Evolutionary conservation across 2,888 invertebrate genomes (phyloP), one percentile per base, ranked within the genome.

Genomic region (Cinara cedri): DNA sequence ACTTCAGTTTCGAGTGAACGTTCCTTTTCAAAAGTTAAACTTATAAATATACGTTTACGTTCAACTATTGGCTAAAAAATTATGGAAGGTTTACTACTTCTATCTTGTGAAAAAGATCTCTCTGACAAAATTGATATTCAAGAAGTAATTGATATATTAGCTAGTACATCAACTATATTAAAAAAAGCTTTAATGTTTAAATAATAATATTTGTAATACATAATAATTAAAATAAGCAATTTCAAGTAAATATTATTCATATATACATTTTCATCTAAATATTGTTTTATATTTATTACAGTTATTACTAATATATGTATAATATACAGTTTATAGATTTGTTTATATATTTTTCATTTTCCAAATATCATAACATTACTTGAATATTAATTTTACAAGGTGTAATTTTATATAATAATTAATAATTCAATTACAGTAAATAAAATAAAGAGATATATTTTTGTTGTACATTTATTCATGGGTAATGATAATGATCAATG

Each of bases 1-100:
- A 63, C 63, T 44, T 63, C n/a, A n/a, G n/a, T n/a, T n/a, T n/a
- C n/a, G n/a, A n/a, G 63, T 63, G 63, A 63, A 63, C 44, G 63
- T 3, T 42, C 44, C n/a, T 63, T 44, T 42, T 63, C 63, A 63
- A 44, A 63, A 63, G 11, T 63, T 19, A 19, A 21, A 63, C 44
- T 44, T 11, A 14, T 44, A n/a, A n/a, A n/a, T n/a, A n/a, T 44
- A 44, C 10, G 63, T 1, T 13, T 63, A 1, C 44, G 63, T 42
- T 63, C 63, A 63, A 63, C 42, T 21, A 65, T 21, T 13, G 44
- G n/a, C 11, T 42, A 63, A 63, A 10, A 19, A 42, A 63, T 19
- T 42, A 42, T 63, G 14, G 63, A 63, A 63, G 19, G 44, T 63
- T 19, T 63, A 11, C 9, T 63, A 3, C 10, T 63, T n/a, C 10